Conservation (phyloP, 2,113 vertebrate species). For the Kobus ellipsiprymnus region DNA sequence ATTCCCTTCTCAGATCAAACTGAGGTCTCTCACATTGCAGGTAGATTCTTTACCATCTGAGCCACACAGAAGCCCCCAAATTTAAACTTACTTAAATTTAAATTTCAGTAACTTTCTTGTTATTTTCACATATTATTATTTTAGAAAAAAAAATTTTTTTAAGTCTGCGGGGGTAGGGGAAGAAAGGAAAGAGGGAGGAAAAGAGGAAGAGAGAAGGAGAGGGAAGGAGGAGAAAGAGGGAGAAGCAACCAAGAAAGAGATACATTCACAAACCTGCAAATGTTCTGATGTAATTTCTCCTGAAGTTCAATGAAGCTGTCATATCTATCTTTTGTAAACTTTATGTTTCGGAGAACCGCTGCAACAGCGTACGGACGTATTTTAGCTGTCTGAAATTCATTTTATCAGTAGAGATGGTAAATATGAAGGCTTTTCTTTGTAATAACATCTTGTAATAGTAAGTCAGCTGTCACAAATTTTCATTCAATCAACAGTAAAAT, state of each 20-base stretch:
- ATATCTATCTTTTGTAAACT: slow-evolving; percentile 91
- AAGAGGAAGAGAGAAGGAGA: not conserved
- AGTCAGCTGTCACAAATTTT: not conserved
- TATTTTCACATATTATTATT: not conserved
- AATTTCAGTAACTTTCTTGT: not conserved
- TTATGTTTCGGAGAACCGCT: slow-evolving; percentile 92
- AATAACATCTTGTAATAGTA: not conserved
- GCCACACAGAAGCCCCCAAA: accelerated
- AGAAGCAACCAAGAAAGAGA: not conserved
- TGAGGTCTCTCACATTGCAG: not conserved
- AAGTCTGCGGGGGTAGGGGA: not conserved
- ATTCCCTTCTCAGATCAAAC: not conserved
- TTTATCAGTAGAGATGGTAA: not conserved
- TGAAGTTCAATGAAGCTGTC: slow-evolving; percentile 99
- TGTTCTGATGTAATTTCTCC: slow-evolving; percentile 97
- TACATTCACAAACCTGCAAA: slow-evolving; percentile 89
- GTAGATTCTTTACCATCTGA: not conserved
- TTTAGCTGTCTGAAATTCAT: slow-evolving; percentile 84
- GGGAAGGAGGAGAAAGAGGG: not conserved
- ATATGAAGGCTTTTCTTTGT: not conserved
- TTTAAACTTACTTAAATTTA: not conserved
- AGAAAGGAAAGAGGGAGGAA: not conserved
- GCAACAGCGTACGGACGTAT: slow-evolving; percentile 93
- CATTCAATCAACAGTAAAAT: slow-evolving; percentile 1
- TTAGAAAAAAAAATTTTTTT: not conserved